phyloP scores from a whole-genome alignment of 2,113 vertebrate species.

The Gracilinanus agilis region DNA sequence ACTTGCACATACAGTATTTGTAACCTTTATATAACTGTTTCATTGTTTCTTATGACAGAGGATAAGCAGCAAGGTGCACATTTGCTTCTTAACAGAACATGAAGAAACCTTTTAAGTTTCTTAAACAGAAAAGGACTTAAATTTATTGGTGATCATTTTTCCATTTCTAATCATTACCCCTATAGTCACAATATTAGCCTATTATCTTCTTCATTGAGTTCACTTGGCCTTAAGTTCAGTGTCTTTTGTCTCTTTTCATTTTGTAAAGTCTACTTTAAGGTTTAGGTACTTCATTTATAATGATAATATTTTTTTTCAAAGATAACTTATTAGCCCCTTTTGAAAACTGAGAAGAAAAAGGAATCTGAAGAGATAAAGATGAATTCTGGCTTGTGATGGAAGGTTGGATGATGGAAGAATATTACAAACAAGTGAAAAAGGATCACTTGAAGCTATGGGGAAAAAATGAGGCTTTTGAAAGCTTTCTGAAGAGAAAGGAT shows the following conservation, averaged over 20 bases:
- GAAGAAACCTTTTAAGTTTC: not conserved
- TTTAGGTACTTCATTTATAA: not conserved
- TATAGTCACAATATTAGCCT: not conserved
- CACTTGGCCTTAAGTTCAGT: not conserved
- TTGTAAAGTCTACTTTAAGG: not conserved
- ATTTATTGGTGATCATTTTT: not conserved
- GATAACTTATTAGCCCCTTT: not conserved
- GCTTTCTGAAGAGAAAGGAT: not conserved
- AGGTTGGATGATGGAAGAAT: not conserved
- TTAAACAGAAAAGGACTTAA: not conserved
- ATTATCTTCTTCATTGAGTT: not conserved
- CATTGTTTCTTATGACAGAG: constrained; percentile 12
- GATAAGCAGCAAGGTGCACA: not conserved
- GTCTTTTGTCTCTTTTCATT: not conserved
- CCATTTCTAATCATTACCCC: not conserved
- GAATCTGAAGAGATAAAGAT: not conserved
- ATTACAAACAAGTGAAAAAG: not conserved
- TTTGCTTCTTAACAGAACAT: not conserved
- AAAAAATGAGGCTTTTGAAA: not conserved
- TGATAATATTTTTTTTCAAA: not conserved
- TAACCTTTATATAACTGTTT: not conserved
- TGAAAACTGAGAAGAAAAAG: not conserved
- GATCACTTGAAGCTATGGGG: not conserved
- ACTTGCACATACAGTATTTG: fast-evolving
- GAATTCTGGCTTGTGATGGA: not conserved